Evolutionary conservation across 2,113 vertebrate species (phyloP).

Genomic region (Ptilorrhoa leucosticta): DNA sequence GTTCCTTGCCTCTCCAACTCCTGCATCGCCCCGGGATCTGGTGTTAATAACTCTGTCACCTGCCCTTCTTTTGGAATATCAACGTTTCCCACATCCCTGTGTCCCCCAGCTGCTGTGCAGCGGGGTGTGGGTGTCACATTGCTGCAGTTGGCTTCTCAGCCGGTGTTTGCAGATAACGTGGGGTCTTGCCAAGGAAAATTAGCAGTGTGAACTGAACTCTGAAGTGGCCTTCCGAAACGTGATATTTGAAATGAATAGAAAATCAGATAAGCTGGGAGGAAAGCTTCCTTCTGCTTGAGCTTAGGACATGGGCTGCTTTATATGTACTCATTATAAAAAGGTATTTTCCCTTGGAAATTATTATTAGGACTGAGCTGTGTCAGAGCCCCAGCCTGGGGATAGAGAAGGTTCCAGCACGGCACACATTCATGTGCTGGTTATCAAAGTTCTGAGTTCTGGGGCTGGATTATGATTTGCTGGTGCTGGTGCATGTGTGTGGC

Average conservation of each 20-base stretch:
- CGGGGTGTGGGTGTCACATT: background rate
- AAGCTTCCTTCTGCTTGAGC: constrained; percentile 5
- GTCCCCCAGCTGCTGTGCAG: background rate
- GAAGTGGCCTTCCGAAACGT: background rate
- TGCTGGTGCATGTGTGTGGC: background rate
- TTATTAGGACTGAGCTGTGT: background rate
- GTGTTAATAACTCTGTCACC: background rate
- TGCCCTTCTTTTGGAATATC: background rate
- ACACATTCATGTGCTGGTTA: background rate
- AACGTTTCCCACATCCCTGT: background rate
- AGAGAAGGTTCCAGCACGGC: background rate
- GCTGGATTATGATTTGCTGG: background rate
- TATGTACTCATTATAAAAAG: background rate
- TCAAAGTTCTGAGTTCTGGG: background rate
- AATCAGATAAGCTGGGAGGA: constrained; percentile 44
- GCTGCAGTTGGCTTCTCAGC: background rate
- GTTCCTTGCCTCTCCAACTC: background rate
- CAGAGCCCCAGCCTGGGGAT: background rate
- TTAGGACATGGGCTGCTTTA: background rate
- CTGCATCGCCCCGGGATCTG: background rate
- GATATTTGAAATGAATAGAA: constrained; percentile 5
- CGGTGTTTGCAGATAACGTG: background rate
- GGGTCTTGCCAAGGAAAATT: background rate
- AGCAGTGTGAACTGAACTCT: background rate
- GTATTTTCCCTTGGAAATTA: background rate